phyloP scores from a whole-genome alignment of 2,797 vertebrate species.

The Oreonectes daqikongensis region DNA sequence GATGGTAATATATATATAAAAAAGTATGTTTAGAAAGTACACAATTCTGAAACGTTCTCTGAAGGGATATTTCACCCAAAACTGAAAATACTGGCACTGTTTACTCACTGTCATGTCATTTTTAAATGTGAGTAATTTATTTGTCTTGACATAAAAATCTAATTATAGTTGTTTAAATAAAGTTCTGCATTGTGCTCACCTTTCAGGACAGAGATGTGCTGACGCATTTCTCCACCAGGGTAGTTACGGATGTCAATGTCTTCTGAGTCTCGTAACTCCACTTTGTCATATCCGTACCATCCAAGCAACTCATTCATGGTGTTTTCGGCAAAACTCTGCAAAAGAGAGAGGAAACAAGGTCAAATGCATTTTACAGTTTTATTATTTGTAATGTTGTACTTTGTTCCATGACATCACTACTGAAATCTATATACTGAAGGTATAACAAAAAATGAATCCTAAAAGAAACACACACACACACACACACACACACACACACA shows the following conservation, averaged over 20 bases:
- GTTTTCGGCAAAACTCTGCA: slow-evolving; percentile 98
- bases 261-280: slow-evolving; percentile 98
- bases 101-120: background rate
- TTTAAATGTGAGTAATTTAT: too few relatives aligned
- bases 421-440: background rate
- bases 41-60: slow-evolving; percentile 7
- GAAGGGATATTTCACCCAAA: background rate
- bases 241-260: slow-evolving; percentile 93
- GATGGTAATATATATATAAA: slow-evolving; percentile 11
- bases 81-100: background rate
- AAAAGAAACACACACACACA: background rate
- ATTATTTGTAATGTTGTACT: background rate
- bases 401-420: too few relatives aligned
- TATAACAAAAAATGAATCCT: background rate
- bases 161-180: background rate
- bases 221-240: slow-evolving; percentile 88
- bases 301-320: slow-evolving; percentile 99
- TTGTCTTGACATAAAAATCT: too few relatives aligned
- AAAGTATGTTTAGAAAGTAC: background rate
- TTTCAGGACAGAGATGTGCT: slow-evolving; percentile 99
- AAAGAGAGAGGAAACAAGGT: slow-evolving; percentile 69
- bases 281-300: slow-evolving; percentile 99
- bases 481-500: too few relatives aligned
- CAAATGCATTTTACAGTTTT: background rate
- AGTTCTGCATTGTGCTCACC: slow-evolving; percentile 70